These are phyloP conservation scores for Pollenia angustigena DNA, from an alignment of 2,888 invertebrate genomes.

Conservation along the genomic window DNA sequence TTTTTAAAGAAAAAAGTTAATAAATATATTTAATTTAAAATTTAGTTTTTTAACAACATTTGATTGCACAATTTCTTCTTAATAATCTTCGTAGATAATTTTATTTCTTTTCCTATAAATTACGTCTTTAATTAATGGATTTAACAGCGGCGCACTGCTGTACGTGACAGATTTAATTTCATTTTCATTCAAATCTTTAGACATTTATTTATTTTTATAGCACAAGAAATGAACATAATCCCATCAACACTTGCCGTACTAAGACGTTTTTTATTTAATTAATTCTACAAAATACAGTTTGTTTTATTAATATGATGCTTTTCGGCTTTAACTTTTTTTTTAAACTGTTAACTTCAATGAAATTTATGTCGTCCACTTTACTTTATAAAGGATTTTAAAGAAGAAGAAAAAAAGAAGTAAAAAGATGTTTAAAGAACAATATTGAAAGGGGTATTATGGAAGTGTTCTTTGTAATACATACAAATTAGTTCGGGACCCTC, in stretches of 20 bases:
- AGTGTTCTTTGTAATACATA: too few species aligned
- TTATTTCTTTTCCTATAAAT: background rate
- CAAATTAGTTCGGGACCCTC: too few species aligned
- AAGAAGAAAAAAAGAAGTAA: background rate
- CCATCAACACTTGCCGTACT: background rate
- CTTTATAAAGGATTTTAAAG: background rate
- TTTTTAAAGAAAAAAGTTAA: too few species aligned
- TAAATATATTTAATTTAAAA: too few species aligned
- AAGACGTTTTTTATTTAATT: background rate
- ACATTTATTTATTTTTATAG: background rate
- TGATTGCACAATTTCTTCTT: too few species aligned
- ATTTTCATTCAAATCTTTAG: background rate
- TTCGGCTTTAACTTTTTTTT: background rate
- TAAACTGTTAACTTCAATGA: background rate
- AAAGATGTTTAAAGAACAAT: too few species aligned
- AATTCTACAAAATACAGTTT: background rate
- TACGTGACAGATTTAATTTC: constrained; percentile 1
- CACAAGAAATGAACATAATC: background rate
- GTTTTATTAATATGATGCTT: background rate
- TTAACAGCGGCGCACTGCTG: background rate
- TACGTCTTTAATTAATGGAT: background rate
- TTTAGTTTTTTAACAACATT: too few species aligned
- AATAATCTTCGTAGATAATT: background rate
- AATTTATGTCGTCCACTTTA: too few species aligned
- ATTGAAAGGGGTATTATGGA: too few species aligned